Evolutionary conservation across 2,797 vertebrate genomes (phyloP).

Genomic region (Alosa sapidissima): DNA sequence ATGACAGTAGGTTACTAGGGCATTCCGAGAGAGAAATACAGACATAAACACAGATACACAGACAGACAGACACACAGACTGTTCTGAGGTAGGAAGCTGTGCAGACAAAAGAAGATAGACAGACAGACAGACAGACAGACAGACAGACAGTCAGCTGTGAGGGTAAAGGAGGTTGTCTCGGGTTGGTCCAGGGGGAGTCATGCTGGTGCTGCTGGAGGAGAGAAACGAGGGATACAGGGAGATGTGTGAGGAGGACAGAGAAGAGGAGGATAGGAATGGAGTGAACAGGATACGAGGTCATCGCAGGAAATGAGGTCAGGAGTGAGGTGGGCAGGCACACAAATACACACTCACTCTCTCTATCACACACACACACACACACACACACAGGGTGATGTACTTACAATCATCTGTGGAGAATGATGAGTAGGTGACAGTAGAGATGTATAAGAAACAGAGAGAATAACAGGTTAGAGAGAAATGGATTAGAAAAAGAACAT

Average conservation of each 20-base stretch:
- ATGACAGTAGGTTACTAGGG: too few relatives aligned
- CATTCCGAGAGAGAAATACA: neutral
- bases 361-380: conserved; percentile 14
- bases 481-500: neutral
- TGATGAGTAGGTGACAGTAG: neutral
- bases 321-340: neutral
- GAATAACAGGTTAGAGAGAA: neutral
- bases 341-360: neutral
- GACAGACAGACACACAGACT: conserved; percentile 19
- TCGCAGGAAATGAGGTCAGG: conserved; percentile 5
- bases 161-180: neutral
- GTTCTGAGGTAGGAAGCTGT: neutral
- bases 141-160: neutral
- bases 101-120: neutral
- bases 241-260: conserved; percentile 27
- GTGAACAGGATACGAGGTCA: neutral
- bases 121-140: too few relatives aligned
- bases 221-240: conserved; percentile 36
- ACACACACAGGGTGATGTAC: conserved; percentile 49
- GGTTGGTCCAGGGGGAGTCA: neutral
- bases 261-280: conserved; percentile 27
- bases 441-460: conserved; percentile 22
- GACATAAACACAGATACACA: conserved; percentile 26
- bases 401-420: conserved; percentile 66
- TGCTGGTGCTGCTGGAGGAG: neutral